Conservation (phyloP, 64 coral and sea anemone species). For the Catalaphyllia jardinei region DNA sequence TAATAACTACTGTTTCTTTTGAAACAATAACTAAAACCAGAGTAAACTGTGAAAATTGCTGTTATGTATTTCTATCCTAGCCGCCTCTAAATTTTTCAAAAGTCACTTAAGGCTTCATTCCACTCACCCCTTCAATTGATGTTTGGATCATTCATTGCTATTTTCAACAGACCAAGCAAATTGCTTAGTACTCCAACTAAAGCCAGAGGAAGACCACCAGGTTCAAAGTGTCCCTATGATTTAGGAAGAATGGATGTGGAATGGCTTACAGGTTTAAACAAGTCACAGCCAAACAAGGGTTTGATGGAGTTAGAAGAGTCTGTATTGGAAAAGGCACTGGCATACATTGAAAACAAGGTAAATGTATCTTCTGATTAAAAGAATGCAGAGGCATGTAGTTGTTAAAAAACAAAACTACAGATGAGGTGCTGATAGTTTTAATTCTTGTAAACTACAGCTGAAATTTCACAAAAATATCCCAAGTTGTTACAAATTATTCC, state of each 20-base stretch:
- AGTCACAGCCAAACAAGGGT: conserved; percentile 78
- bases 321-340: conserved; percentile 79
- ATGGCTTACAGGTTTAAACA: conserved; percentile 88
- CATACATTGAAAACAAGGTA: conserved; percentile 96
- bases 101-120: too few species aligned
- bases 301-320: conserved; percentile 80
- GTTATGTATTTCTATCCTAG: too few species aligned
- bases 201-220: conserved; percentile 52
- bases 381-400: neutral
- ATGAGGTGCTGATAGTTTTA: too few species aligned
- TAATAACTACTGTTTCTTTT: too few species aligned
- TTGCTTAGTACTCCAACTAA: conserved; percentile 64
- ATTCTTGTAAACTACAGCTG: too few species aligned
- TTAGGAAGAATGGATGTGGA: conserved; percentile 88
- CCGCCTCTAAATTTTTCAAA: too few species aligned
- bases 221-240: conserved; percentile 63
- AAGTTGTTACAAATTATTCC: too few species aligned
- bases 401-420: too few species aligned
- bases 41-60: too few species aligned
- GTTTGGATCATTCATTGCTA: neutral
- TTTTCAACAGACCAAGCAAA: conserved; percentile 66
- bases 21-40: too few species aligned
- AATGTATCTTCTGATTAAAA: conserved; percentile 46
- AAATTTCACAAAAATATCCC: too few species aligned
- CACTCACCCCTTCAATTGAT: too few species aligned